phyloP scores from a whole-genome alignment of 2,797 vertebrate species.

The Pyrocephalus nanus region DNA sequence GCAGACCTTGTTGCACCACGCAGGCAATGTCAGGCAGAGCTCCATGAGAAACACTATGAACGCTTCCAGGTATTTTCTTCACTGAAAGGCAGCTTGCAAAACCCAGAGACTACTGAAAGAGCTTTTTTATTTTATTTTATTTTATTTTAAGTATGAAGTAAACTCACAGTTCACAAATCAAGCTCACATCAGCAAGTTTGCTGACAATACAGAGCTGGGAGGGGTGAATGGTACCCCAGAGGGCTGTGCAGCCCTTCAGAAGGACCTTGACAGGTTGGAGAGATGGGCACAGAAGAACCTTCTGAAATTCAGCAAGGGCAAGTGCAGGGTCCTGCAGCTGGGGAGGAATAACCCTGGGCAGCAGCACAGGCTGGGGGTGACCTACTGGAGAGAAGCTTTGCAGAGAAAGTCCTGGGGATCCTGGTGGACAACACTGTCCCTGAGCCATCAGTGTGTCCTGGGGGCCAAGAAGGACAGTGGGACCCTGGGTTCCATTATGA shows the following conservation, averaged over 20 bases:
- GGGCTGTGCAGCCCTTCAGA: neutral
- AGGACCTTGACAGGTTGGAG: rapidly evolving
- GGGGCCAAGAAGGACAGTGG: neutral
- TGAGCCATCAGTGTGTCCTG: neutral
- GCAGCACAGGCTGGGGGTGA: neutral
- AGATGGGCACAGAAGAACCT: neutral
- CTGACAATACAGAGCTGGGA: neutral
- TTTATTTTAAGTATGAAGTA: neutral
- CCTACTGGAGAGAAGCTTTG: neutral
- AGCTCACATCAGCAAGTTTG: neutral
- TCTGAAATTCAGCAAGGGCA: neutral
- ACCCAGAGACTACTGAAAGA: neutral
- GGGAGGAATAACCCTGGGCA: neutral
- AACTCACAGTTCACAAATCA: neutral
- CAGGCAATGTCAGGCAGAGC: neutral
- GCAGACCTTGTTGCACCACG: neutral
- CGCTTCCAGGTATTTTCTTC: neutral
- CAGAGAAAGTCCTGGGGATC: neutral
- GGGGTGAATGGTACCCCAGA: neutral
- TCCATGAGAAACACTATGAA: neutral
- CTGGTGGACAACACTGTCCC: neutral
- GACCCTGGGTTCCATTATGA: too few relatives aligned
- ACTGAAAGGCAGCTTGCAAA: neutral
- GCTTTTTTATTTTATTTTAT: neutral
- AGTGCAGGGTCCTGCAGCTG: neutral